Evolutionary conservation across 2,797 vertebrate genomes (phyloP).

Genomic region (Apogon hyalosoma): DNA sequence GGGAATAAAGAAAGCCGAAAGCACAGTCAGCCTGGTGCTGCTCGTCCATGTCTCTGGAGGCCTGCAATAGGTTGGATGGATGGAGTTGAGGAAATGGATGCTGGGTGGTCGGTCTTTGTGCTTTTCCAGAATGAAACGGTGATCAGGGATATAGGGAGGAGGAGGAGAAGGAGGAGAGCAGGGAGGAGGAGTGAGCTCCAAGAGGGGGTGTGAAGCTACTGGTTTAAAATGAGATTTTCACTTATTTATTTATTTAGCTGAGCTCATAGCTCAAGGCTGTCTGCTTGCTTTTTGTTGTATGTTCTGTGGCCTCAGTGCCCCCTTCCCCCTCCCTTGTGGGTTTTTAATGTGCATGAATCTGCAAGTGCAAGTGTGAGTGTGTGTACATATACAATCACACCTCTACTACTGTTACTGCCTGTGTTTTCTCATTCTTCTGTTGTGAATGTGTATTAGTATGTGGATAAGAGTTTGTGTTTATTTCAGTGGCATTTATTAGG

Average conservation of each 20-base stretch:
- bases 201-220: slow-evolving; percentile 66
- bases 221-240: slow-evolving; percentile 79
- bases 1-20: slow-evolving; percentile 34
- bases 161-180: slow-evolving; percentile 44
- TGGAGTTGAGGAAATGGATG: slow-evolving; percentile 51
- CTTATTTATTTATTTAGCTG: slow-evolving; percentile 80
- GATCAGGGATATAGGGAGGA: slow-evolving; percentile 60
- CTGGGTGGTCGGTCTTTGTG: slow-evolving; percentile 61
- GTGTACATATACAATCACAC: slow-evolving; percentile 50
- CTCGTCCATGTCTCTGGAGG: slow-evolving; percentile 53
- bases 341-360: slow-evolving; percentile 65
- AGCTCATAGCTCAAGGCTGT: slow-evolving; percentile 82
- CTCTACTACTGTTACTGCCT: slow-evolving; percentile 20
- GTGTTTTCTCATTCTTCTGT: slow-evolving; percentile 6
- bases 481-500: slow-evolving; percentile 16
- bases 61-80: slow-evolving; percentile 39
- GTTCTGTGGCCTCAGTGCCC: slow-evolving; percentile 68
- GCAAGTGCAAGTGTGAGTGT: slow-evolving; percentile 53
- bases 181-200: slow-evolving; percentile 53
- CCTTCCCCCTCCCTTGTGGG: slow-evolving; percentile 51
- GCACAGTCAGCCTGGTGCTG: slow-evolving; percentile 4
- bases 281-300: slow-evolving; percentile 76
- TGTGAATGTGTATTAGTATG: slow-evolving; percentile 20
- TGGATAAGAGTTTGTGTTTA: slow-evolving; percentile 28
- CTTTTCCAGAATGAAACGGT: slow-evolving; percentile 65